A percentile compares a stretch with the other conserved stretches of the same genome.
These are phyloP conservation scores for Myiotriccus ornatus DNA, from an alignment of 2,797 vertebrate species.

Conservation along the genomic window DNA sequence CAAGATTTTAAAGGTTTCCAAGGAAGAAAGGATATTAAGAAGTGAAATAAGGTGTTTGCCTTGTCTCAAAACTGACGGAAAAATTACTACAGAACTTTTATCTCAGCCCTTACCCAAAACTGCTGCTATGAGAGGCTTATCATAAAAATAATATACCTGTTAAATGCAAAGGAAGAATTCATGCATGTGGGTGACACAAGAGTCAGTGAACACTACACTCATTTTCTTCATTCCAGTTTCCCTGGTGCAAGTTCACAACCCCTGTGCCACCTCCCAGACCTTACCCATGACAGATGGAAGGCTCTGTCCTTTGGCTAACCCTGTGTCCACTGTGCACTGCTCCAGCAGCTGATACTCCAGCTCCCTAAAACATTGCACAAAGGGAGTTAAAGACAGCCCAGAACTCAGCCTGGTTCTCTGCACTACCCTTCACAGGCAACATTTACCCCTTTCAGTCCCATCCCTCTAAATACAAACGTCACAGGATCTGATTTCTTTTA, in stretches of 20 bases:
- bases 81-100: not conserved
- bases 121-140: not conserved
- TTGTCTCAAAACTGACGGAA: not conserved
- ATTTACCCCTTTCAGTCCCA: not conserved
- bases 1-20: not conserved
- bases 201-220: not conserved
- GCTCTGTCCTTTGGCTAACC: constrained; percentile 86
- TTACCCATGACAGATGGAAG: constrained; percentile 89
- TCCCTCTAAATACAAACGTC: not conserved
- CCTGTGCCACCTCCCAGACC: not conserved
- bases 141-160: not conserved
- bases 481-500: not conserved
- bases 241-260: not conserved
- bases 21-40: not conserved
- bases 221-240: not conserved
- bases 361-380: constrained; percentile 79
- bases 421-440: not conserved
- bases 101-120: not conserved
- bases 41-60: not conserved
- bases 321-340: constrained; percentile 91
- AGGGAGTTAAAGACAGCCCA: not conserved
- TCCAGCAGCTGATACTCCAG: constrained; percentile 87
- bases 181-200: fast-evolving
- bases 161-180: not conserved
- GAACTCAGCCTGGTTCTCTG: not conserved